Percentiles rank a stretch among this genome's conserved stretches.
Evolutionary conservation across 2,797 vertebrate genomes (phyloP).

Genomic region (Cryptoblepharus egeriae): DNA sequence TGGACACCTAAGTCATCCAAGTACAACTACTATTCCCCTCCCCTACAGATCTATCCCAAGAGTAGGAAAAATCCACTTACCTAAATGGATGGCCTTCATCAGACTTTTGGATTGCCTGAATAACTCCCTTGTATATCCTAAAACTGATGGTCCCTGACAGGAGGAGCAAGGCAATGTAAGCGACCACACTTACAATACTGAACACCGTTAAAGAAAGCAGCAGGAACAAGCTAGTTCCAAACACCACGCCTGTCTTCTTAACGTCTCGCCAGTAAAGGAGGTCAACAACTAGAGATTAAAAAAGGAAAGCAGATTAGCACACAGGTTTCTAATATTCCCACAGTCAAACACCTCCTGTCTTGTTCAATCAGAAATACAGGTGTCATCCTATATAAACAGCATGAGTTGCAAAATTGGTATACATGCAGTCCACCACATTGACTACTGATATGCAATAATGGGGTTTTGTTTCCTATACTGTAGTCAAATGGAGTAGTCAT

Average conservation of each 20-base stretch:
- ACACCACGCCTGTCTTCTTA: conserved; percentile 93
- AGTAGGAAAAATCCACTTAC: conserved; percentile 79
- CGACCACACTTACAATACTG: conserved; percentile 94
- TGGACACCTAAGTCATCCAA: too few species aligned
- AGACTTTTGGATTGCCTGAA: conserved; percentile 97
- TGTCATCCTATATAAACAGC: neutral
- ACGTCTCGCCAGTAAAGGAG: conserved; percentile 98
- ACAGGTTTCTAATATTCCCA: neutral
- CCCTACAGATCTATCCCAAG: neutral
- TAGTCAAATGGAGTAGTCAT: neutral
- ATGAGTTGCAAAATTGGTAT: too few species aligned
- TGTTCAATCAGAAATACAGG: neutral
- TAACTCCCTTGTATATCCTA: conserved; percentile 96
- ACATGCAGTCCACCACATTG: neutral
- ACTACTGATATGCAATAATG: too few species aligned
- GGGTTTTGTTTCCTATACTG: neutral
- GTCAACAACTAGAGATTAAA: conserved; percentile 86
- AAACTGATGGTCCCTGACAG: conserved; percentile 95
- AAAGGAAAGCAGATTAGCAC: conserved; percentile 64
- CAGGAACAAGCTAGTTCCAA: conserved; percentile 90
- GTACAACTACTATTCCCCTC: too few species aligned
- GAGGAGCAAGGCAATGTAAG: conserved; percentile 92
- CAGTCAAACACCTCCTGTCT: neutral
- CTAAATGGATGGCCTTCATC: conserved; percentile 96
- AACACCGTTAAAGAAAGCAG: conserved; percentile 93